Conservation (phyloP, 2,797 vertebrate species). For the Urophycis tenuis region DNA sequence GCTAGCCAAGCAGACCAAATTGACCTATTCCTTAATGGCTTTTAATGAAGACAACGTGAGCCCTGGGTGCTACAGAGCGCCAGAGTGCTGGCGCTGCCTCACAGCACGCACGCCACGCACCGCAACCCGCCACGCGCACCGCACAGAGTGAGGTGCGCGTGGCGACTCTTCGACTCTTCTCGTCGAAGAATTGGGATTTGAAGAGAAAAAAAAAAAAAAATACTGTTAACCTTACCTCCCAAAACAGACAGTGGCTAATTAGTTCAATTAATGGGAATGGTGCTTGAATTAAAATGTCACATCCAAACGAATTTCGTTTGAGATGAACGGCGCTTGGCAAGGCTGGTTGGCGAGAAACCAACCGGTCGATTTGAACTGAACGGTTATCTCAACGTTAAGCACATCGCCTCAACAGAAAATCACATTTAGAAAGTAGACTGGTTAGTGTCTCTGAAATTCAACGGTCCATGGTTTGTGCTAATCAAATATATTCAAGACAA, state of each 20-base stretch:
- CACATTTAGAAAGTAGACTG: neutral
- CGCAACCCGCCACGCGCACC: slow-evolving; percentile 41
- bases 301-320: slow-evolving; percentile 67
- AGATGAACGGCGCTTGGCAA: slow-evolving; percentile 35
- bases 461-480: neutral
- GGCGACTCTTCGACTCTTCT: slow-evolving; percentile 62
- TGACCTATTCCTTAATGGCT: slow-evolving; percentile 71
- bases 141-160: slow-evolving; percentile 53
- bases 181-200: neutral
- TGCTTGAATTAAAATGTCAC: slow-evolving; percentile 72
- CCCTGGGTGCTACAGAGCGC: slow-evolving; percentile 54
- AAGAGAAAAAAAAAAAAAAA: slow-evolving; percentile 34
- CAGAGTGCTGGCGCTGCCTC: slow-evolving; percentile 29
- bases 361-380: slow-evolving; percentile 29
- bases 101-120: slow-evolving; percentile 34
- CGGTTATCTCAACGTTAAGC: slow-evolving; percentile 27
- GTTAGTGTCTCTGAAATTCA: slow-evolving; percentile 1
- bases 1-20: slow-evolving; percentile 61
- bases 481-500: neutral
- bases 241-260: slow-evolving; percentile 64
- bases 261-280: slow-evolving; percentile 69
- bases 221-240: slow-evolving; percentile 62
- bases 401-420: neutral
- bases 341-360: slow-evolving; percentile 46
- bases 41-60: slow-evolving; percentile 71